These are phyloP conservation scores for Ifrita kowaldi DNA, from an alignment of 2,113 vertebrate genomes.

Conservation along the genomic window DNA sequence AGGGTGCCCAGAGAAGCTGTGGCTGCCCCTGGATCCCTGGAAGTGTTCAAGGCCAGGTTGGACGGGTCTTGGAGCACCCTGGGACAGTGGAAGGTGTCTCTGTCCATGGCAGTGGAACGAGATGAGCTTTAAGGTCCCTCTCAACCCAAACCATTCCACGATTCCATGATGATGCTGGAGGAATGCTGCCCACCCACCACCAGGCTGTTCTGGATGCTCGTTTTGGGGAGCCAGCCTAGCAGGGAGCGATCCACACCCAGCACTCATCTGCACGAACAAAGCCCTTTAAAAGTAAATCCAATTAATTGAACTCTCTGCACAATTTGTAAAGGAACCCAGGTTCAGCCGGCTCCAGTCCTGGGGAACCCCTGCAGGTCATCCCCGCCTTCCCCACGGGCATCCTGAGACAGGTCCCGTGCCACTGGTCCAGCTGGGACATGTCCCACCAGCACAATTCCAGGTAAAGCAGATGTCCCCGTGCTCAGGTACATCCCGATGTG, in stretches of 20 bases:
- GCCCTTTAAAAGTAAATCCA: background rate
- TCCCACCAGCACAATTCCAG: accelerated
- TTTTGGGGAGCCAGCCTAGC: background rate
- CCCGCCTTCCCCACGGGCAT: accelerated
- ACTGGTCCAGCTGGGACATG: accelerated
- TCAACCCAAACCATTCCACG: background rate
- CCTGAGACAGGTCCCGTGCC: background rate
- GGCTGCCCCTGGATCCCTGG: background rate
- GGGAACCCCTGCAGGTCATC: background rate
- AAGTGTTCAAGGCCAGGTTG: accelerated
- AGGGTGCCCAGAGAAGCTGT: background rate
- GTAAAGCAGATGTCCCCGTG: accelerated
- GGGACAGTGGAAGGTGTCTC: background rate
- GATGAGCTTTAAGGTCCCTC: background rate
- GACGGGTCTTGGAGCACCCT: accelerated
- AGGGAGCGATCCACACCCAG: background rate
- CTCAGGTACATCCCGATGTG: accelerated
- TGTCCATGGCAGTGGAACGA: background rate
- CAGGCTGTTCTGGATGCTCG: accelerated
- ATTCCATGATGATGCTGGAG: background rate
- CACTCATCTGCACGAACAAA: background rate
- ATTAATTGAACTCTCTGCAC: background rate
- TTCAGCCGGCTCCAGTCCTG: accelerated
- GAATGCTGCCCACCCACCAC: background rate
- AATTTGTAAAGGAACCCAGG: background rate